Conservation (phyloP, 2,113 vertebrate genomes). For the Galbula dea region DNA sequence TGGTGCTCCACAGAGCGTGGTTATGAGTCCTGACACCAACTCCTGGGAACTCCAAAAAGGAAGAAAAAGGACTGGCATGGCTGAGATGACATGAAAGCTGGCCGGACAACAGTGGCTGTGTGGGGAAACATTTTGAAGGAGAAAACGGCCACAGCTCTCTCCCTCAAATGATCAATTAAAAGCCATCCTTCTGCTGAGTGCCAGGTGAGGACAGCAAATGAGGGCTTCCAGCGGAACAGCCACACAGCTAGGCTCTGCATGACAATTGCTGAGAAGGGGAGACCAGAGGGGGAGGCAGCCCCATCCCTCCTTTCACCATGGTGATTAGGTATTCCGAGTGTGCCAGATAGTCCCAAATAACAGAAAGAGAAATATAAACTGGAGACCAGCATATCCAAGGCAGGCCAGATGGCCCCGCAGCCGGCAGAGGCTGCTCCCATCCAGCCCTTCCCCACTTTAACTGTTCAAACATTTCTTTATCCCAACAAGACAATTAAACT, state of each 20-base stretch:
- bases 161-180: slow-evolving; percentile 75
- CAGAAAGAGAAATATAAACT: slow-evolving; percentile 71
- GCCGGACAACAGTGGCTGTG: slow-evolving; percentile 8
- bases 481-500: slow-evolving; percentile 80
- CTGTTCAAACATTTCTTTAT: slow-evolving; percentile 82
- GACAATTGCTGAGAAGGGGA: slow-evolving; percentile 75
- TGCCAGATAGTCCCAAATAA: slow-evolving; percentile 69
- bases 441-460: slow-evolving; percentile 76
- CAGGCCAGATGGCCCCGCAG: slow-evolving; percentile 80
- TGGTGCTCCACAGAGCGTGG: not conserved
- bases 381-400: slow-evolving; percentile 59
- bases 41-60: not conserved
- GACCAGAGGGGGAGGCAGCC: slow-evolving; percentile 37
- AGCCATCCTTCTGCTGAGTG: slow-evolving; percentile 71
- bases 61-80: not conserved
- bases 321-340: slow-evolving; percentile 80
- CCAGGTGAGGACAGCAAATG: slow-evolving; percentile 27
- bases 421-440: slow-evolving; percentile 76
- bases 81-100: not conserved
- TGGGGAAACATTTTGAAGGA: slow-evolving; percentile 53
- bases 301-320: slow-evolving; percentile 72
- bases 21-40: not conserved
- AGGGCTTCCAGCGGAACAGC: slow-evolving; percentile 49
- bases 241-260: slow-evolving; percentile 72
- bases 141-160: slow-evolving; percentile 52